Evolutionary conservation across 2,113 vertebrate genomes (phyloP).

Genomic region (Pygoscelis adeliae): DNA sequence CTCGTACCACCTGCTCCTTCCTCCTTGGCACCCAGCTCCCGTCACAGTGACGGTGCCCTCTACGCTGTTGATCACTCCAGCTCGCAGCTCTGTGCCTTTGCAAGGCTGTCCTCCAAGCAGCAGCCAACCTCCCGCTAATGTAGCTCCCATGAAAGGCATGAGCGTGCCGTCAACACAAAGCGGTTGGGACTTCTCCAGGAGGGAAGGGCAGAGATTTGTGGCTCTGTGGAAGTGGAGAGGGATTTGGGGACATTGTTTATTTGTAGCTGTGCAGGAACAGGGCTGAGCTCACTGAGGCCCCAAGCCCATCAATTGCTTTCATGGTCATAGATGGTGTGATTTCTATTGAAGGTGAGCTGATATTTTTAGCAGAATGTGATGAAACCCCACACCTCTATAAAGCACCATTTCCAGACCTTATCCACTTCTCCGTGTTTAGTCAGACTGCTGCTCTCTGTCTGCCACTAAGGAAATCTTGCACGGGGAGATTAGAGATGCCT

Average conservation of each 20-base stretch:
- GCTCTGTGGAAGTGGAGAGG: background rate
- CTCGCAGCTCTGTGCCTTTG: background rate
- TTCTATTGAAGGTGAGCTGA: background rate
- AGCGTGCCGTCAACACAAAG: background rate
- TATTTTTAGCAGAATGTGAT: background rate
- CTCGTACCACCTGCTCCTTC: background rate
- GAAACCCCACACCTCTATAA: background rate
- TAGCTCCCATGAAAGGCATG: background rate
- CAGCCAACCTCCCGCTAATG: background rate
- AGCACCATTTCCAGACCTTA: background rate
- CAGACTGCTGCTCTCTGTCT: slow-evolving; percentile 10
- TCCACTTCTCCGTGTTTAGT: background rate
- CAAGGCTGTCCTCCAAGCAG: background rate
- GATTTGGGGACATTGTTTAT: background rate
- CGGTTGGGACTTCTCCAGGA: background rate
- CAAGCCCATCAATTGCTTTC: background rate
- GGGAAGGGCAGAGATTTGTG: background rate
- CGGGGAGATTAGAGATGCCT: slow-evolving; percentile 18
- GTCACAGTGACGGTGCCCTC: background rate
- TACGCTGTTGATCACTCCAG: rapidly evolving
- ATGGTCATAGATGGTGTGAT: background rate
- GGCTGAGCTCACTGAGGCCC: background rate
- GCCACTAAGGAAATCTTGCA: background rate
- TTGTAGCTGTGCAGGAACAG: background rate
- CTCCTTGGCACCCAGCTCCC: background rate